A percentile compares a stretch with the other conserved stretches of the same genome.
phyloP scores from a whole-genome alignment of 1,140 invertebrate species.

The Sinella curviseta region DNA sequence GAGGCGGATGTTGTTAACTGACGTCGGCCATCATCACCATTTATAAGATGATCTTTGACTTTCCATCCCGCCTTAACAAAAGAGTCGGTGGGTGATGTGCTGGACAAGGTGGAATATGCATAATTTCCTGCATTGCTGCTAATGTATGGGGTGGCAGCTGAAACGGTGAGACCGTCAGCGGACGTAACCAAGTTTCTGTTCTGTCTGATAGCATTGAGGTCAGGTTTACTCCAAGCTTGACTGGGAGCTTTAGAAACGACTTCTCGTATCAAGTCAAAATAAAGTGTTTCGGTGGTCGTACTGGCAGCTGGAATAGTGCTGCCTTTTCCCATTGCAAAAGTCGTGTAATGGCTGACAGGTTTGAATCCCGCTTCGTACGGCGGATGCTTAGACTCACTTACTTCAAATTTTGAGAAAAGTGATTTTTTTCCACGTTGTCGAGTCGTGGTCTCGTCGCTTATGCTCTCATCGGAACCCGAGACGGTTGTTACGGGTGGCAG shows the following conservation, averaged over 20 bases:
- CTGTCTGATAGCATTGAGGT: not conserved
- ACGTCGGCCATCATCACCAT: not conserved
- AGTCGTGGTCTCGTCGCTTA: not conserved
- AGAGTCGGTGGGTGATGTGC: not conserved
- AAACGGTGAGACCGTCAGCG: not conserved
- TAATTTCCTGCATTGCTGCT: not conserved
- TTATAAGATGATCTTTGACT: not conserved
- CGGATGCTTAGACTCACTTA: not conserved
- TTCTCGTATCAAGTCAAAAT: conserved; percentile 15
- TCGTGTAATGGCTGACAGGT: not conserved
- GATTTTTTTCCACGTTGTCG: not conserved
- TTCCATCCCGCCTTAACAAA: conserved; percentile 2
- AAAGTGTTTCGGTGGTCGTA: not conserved
- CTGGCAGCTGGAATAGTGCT: not conserved
- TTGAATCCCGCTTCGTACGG: not conserved
- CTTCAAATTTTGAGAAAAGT: not conserved
- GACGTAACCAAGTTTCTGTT: not conserved
- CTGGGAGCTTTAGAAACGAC: not conserved
- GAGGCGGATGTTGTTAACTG: conserved; percentile 40
- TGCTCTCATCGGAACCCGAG: not conserved
- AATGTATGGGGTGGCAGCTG: not conserved
- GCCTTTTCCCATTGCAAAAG: not conserved
- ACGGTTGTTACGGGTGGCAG: conserved; percentile 7
- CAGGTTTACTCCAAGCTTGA: not conserved
- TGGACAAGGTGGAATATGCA: not conserved